phyloP scores from a whole-genome alignment of 2,888 invertebrate species.

The Dascillus cervinus region DNA sequence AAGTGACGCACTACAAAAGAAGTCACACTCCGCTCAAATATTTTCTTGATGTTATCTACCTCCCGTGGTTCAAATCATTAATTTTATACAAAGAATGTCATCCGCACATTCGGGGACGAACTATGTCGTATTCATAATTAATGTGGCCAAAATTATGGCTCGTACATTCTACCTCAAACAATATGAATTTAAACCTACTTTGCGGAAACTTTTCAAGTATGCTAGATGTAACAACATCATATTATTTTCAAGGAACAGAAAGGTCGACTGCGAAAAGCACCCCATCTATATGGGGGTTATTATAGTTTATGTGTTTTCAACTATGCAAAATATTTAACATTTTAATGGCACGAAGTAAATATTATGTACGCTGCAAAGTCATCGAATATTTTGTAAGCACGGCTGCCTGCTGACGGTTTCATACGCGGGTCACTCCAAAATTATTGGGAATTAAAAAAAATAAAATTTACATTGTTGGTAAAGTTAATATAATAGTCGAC shows the following conservation, averaged over 20 bases:
- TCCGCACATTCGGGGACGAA: slow-evolving; percentile 33
- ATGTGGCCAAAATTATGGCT: slow-evolving; percentile 33
- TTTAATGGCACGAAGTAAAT: no score
- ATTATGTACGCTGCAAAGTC: no score
- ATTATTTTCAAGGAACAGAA: slow-evolving; percentile 13
- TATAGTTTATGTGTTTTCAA: slow-evolving; percentile 20
- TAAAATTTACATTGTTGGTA: no score
- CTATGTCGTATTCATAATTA: slow-evolving; percentile 37
- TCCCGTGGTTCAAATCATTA: slow-evolving; percentile 30
- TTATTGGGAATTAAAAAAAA: no score
- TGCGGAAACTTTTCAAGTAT: slow-evolving; percentile 32
- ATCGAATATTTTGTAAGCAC: no score
- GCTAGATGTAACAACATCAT: slow-evolving; percentile 25
- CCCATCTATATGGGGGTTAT: slow-evolving; percentile 25
- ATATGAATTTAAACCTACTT: slow-evolving; percentile 31
- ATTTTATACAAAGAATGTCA: slow-evolving; percentile 37
- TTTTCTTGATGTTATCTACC: slow-evolving; percentile 14
- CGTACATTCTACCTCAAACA: slow-evolving; percentile 26
- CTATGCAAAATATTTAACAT: no score
- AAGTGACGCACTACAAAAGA: slow-evolving; percentile 13
- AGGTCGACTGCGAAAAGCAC: slow-evolving; percentile 26
- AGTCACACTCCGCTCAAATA: slow-evolving; percentile 10
- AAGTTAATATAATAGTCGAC: no score
- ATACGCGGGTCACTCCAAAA: no score
- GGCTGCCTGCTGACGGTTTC: no score